These are phyloP conservation scores for Wiebesia pumilae DNA, from an alignment of 1,140 invertebrate genomes.

Conservation along the genomic window DNA sequence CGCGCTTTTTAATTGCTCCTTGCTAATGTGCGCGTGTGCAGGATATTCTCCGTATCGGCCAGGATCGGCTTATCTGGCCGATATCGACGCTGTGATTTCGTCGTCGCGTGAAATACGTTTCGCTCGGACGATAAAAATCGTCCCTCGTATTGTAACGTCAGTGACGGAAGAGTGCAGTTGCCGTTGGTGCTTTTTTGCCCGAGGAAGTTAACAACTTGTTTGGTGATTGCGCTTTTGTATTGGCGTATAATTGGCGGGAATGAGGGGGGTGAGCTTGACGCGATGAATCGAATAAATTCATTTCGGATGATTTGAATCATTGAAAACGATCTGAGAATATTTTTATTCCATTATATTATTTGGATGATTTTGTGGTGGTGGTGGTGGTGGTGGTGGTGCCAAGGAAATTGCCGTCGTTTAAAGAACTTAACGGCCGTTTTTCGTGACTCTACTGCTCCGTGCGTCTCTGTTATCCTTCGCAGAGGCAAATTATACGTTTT, in stretches of 20 bases:
- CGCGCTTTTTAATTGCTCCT: conserved; percentile 33
- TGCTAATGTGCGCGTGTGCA: not conserved
- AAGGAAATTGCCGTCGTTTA: no score
- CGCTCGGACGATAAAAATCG: not conserved
- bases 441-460: no score
- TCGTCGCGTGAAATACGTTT: not conserved
- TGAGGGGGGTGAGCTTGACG: not conserved
- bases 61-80: not conserved
- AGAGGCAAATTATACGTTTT: no score
- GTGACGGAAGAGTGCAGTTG: not conserved
- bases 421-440: no score
- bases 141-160: not conserved
- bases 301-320: no score
- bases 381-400: no score
- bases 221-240: not conserved
- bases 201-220: no score
- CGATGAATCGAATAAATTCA: not conserved
- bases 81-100: not conserved
- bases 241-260: not conserved
- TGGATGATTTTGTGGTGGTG: no score
- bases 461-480: no score
- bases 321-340: no score
- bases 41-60: no score
- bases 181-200: not conserved
- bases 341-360: no score